phyloP scores from a whole-genome alignment of 2,113 vertebrate species.

The Bubo blakistoni region DNA sequence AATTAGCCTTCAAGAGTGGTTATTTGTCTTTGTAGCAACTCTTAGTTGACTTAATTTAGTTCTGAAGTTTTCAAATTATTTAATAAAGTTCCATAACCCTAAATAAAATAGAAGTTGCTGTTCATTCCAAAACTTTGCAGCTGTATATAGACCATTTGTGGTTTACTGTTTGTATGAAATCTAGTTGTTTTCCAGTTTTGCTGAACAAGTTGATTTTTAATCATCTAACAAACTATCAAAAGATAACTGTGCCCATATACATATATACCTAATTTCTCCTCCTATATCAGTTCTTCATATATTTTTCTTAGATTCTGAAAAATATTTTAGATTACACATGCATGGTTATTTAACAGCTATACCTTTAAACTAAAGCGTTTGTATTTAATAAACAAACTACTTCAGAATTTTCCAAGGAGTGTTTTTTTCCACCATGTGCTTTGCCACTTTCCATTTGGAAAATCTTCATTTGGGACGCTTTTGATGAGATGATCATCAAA shows the following conservation, averaged over 20 bases:
- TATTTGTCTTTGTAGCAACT: background rate
- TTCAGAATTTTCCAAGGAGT: constrained; percentile 19
- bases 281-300: background rate
- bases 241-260: background rate
- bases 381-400: background rate
- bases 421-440: background rate
- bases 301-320: background rate
- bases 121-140: background rate
- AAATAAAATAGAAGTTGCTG: background rate
- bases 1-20: background rate
- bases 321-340: background rate
- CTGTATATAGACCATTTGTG: background rate
- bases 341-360: background rate
- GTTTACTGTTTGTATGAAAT: background rate
- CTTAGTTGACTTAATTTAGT: background rate
- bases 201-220: background rate
- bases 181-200: background rate
- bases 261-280: background rate
- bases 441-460: constrained; percentile 9
- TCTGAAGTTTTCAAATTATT: background rate
- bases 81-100: background rate
- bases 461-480: background rate
- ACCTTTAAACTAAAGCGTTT: background rate
- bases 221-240: background rate
- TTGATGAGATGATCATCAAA: background rate